Conservation (phyloP, 2,888 invertebrate genomes). For the Anarsia innoxiella region DNA sequence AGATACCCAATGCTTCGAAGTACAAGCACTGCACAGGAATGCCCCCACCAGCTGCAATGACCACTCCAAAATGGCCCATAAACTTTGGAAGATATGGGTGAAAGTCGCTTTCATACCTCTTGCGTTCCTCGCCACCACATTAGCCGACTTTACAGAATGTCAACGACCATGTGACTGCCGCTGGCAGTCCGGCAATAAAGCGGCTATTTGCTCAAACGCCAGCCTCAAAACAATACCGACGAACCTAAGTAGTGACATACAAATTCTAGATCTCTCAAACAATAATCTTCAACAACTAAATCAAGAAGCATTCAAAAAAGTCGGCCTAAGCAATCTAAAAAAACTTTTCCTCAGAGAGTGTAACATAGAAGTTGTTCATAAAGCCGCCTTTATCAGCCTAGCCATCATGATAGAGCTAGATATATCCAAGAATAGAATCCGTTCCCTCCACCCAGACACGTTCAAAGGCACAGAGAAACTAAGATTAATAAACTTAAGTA, state of each 20-base stretch:
- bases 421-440: constrained; percentile 83
- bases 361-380: constrained; percentile 80
- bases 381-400: constrained; percentile 83
- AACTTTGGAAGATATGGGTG: constrained; percentile 69
- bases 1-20: constrained; percentile 57
- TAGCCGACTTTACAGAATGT: constrained; percentile 78
- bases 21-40: constrained; percentile 42
- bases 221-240: constrained; percentile 81
- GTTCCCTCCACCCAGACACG: constrained; percentile 79
- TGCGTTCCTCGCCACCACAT: constrained; percentile 44
- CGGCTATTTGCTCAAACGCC: constrained; percentile 85
- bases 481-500: constrained; percentile 82
- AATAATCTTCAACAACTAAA: constrained; percentile 80
- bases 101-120: constrained; percentile 51
- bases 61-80: constrained; percentile 68
- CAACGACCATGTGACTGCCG: constrained; percentile 85
- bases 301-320: constrained; percentile 80
- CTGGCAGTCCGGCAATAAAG: constrained; percentile 90
- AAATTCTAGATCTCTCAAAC: constrained; percentile 82
- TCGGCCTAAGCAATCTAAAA: constrained; percentile 86
- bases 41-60: constrained; percentile 65
- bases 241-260: constrained; percentile 82
- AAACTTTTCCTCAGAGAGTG: constrained; percentile 86
- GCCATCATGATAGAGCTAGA: constrained; percentile 88
- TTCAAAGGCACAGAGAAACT: constrained; percentile 83